Evolutionary conservation across 2,797 vertebrate species (phyloP), one percentile per base, ranked within the genome.

Genomic region (Gastrophryne carolinensis): DNA sequence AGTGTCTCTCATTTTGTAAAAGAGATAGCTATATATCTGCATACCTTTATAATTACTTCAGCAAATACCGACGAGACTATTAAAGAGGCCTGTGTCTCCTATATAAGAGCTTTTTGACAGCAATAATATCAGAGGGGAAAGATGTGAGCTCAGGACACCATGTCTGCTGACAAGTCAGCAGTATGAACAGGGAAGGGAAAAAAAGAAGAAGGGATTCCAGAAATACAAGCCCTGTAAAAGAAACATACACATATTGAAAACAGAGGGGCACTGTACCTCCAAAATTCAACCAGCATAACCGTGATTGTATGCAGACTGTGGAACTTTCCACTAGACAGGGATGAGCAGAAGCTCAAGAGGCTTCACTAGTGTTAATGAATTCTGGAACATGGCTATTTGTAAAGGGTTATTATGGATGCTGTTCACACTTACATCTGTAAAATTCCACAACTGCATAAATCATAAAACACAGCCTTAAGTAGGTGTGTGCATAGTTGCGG

Each of bases 151-250:
- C 49, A 35, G 49, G 64, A 32, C 34, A 52, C 47, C 17, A 47
- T 26, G 64, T 67, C 47, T 37, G 47, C 30, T 53, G 29, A 49
- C 64, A 67, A 30, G 30, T 66, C 34, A 35, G 24, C n/a, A 49
- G 29, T 35, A 34, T 66, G 19, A 53, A n/a, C n/a, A n/a, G n/a
- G n/a, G n/a, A n/a, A n/a, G n/a, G n/a, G n/a, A 34, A 50, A 17
- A 34, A 67, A 53, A 50, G 10, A 13, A 52, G 39, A 41, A n/a
- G 39, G 19, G 23, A 67, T 26, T 67, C 49, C 64, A 67, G 37
- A 67, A 67, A 67, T 53, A 67, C 63, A 66, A 34, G 12, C 35
- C 49, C 29, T 53, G 64, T 21, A 67, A 41, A 17, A 53, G 37
- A 19, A 12, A 32, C 17, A 19, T 13, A 32, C 17, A 37, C 44